Evolutionary conservation across 2,888 invertebrate species (phyloP).

Genomic region (Colostygia pectinataria): DNA sequence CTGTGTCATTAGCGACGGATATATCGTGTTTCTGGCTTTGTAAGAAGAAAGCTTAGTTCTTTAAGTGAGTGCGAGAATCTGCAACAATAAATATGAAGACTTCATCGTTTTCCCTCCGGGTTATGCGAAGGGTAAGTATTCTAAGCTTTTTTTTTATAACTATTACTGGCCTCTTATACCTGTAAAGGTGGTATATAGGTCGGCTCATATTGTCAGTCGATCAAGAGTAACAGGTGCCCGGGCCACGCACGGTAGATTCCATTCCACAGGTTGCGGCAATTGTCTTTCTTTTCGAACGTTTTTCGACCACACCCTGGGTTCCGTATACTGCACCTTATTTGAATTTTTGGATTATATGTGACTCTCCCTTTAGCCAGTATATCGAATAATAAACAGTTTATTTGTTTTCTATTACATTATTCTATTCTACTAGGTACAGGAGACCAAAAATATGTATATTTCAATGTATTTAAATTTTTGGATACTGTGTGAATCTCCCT

Average conservation of each 20-base stretch:
- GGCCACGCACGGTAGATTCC: slow-evolving; percentile 24
- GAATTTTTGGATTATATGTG: too few relatives aligned
- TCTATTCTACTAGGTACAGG: too few relatives aligned
- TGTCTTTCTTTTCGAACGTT: slow-evolving; percentile 11
- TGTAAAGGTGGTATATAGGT: not conserved
- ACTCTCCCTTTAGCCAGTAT: too few relatives aligned
- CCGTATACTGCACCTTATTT: not conserved
- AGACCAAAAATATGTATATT: too few relatives aligned
- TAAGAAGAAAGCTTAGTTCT: slow-evolving; percentile 29
- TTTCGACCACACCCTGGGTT: slow-evolving; percentile 35
- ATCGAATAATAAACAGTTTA: too few relatives aligned
- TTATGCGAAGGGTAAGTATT: slow-evolving; percentile 90
- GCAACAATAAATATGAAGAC: slow-evolving; percentile 87
- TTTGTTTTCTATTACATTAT: too few relatives aligned
- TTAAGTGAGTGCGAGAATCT: slow-evolving; percentile 44
- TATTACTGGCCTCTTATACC: not conserved
- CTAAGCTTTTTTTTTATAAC: not conserved
- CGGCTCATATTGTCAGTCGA: not conserved
- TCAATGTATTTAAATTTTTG: too few relatives aligned
- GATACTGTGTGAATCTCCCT: too few relatives aligned
- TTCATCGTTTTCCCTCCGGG: slow-evolving; percentile 89
- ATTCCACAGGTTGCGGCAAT: slow-evolving; percentile 37
- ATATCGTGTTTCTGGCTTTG: slow-evolving; percentile 33
- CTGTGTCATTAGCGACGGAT: slow-evolving; percentile 40
- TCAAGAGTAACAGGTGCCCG: slow-evolving; percentile 37